Evolutionary conservation across 2,797 vertebrate species (phyloP), one percentile per base, ranked within the genome.

Genomic region (Pyrocephalus nanus): DNA sequence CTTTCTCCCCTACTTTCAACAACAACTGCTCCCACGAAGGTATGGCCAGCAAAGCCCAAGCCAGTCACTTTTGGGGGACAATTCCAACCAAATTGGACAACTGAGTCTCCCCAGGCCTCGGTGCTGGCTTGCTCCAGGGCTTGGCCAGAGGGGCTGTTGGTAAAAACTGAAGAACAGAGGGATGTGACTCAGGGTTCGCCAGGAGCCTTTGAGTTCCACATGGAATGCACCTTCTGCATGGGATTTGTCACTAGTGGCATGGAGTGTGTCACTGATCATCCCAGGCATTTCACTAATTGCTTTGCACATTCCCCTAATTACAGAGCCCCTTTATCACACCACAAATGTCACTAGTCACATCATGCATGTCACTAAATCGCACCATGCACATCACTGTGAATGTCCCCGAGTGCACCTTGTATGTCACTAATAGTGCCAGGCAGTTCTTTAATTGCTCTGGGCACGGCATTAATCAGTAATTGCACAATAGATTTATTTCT

Each of bases 1-100:
- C 77, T 11, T 95, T 96, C 94, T 67, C 91, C 66, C 95, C 96
- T 15, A 74, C 86, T 75, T 23, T 90, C 77, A 96, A 96, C 91
- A 95, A 88, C 93, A 96, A 96, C 92, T 90, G 92, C 76, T 93
- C 96, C 71, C 90, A 96, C 0, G 96, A 96, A 96, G 96, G 96
- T 96, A 96, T 1, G 6, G 90, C 74, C 73, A 50, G 61, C 73
- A 60, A 18, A 75, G 67, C 38, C 54, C 53, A 6, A 25, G 42
- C 81, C 51, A 14, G 42, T 13, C 66, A 5, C 71, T 60, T 58
- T 84, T 23, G 25, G 61, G 69, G 79, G 53, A 15, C 42, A 42
- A 12, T 88, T 81, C 38, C 74, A 70, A 27, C 48, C 43, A 45
- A 42, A 78, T 8, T 19, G 78, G 81, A 65, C 71, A 62, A 48